Percentiles rank a stretch among this genome's conserved stretches.
Conservation (phyloP, 2,888 invertebrate genomes). For the Chaetogeoica ovagalla region DNA sequence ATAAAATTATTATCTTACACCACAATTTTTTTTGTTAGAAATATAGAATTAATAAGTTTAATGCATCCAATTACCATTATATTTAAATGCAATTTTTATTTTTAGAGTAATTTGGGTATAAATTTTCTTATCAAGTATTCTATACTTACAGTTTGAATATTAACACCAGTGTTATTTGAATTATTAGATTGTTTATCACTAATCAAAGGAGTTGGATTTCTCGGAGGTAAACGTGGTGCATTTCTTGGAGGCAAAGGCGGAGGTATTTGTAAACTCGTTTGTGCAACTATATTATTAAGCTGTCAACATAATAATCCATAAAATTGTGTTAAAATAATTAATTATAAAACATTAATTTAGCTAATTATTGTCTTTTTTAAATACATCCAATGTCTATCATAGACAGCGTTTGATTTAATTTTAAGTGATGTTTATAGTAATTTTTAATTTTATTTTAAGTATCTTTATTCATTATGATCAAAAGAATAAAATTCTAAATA, state of each 20-base stretch:
- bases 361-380: too few relatives aligned
- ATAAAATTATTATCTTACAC: too few relatives aligned
- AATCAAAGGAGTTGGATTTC: constrained; percentile 45
- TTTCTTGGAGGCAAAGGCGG: constrained; percentile 48
- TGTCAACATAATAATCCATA: constrained; percentile 50
- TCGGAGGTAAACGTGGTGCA: constrained; percentile 43
- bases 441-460: too few relatives aligned
- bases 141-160: constrained; percentile 48
- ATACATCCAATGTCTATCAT: too few relatives aligned
- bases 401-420: too few relatives aligned
- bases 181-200: constrained; percentile 48
- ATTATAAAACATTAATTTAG: constrained; percentile 22
- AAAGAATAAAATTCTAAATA: too few relatives aligned
- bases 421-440: too few relatives aligned
- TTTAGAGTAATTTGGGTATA: not conserved
- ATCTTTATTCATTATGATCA: too few relatives aligned
- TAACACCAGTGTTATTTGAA: constrained; percentile 47
- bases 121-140: constrained; percentile 10
- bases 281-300: constrained; percentile 51
- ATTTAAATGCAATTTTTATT: too few relatives aligned
- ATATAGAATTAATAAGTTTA: too few relatives aligned
- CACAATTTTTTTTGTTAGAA: too few relatives aligned
- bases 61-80: too few relatives aligned
- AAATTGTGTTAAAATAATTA: constrained; percentile 30
- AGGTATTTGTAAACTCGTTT: constrained; percentile 24